Base-by-base conservation (phyloP, 2,888 invertebrate species). In the Meteorus colon region DNA sequence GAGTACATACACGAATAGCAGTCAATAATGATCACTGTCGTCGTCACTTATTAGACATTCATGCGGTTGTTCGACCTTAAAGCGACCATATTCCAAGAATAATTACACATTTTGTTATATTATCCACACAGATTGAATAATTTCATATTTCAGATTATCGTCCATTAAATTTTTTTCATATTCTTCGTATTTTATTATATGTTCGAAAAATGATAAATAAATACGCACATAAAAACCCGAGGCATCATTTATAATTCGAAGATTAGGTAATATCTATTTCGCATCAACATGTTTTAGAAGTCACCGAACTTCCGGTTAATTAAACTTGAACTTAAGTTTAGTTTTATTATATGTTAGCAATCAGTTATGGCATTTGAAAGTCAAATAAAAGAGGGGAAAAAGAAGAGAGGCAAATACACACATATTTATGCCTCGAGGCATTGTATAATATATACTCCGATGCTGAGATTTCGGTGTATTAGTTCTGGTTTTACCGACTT, bases 401-500 rank as follows among this genome's bases (percentile, higher is more conserved):
- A 19, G n/a, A 55, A 4, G n/a, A 19, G 55, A 19, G 19, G 41
- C 41, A 19, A 19, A 55, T 8, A 55, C 8, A 55, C 10, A 55
- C 4, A 24, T 19, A 19, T 19, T 55, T 24, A 19, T 4, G 55
- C 55, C 55, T 55, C 24, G n/a, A n/a, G 55, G 55, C 24, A 19
- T 8, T 8, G 19, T 19, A 19, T 55, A 24, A 55, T 55, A 19
- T 55, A 55, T 8, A 19, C 55, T 55, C 24, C 2, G 55, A 24
- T 55, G 19, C 5, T 19, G 55, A 10, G 4, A 55, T 55, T 55
- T 55, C 55, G 55, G 55, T 19, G 55, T 55, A 19, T 55, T 24
- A 55, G 19, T 19, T 55, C 55, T 55, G 55, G 55, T 55, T 55
- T 55, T 55, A 55, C 55, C 55, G n/a, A 55, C 55, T 19, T 55